Percentiles rank a stretch among this genome's conserved stretches.
These are phyloP conservation scores for Tursiops truncatus DNA, from an alignment of 2,113 vertebrate species.

Conservation along the genomic window DNA sequence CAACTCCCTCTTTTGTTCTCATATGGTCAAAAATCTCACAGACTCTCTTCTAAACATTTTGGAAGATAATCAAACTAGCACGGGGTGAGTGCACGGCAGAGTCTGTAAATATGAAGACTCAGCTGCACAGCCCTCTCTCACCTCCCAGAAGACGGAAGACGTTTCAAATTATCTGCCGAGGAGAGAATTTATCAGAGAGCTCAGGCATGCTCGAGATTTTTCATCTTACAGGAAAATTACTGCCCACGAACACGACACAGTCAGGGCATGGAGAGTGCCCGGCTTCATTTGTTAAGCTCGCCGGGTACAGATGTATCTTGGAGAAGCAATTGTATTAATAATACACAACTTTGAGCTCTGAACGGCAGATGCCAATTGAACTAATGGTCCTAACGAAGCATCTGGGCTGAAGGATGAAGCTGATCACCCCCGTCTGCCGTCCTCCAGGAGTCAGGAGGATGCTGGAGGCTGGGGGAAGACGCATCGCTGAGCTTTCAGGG, in stretches of 20 bases:
- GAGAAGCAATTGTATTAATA: neutral
- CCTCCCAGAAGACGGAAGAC: constrained; percentile 9
- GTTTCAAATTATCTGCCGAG: neutral
- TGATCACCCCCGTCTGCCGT: neutral
- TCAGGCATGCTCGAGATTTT: constrained; percentile 8
- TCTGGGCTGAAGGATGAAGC: neutral
- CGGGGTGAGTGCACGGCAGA: neutral
- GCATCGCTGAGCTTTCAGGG: neutral
- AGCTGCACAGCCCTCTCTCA: neutral
- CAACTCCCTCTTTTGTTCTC: neutral
- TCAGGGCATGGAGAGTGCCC: neutral
- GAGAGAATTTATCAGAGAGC: neutral
- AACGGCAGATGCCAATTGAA: neutral
- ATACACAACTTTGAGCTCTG: neutral
- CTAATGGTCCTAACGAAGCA: constrained; percentile 14
- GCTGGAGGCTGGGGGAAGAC: neutral
- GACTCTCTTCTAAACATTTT: constrained; percentile 11
- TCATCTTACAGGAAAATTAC: constrained; percentile 18
- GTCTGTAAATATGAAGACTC: neutral
- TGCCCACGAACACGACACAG: neutral
- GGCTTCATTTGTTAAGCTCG: constrained; percentile 34
- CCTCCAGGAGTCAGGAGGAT: neutral
- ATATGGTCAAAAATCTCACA: constrained; percentile 51
- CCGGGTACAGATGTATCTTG: neutral
- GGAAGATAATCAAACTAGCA: neutral